Percentiles rank a stretch among this genome's conserved stretches.
These are phyloP conservation scores for Furcula furcula DNA, from an alignment of 2,888 invertebrate genomes.

Conservation along the genomic window DNA sequence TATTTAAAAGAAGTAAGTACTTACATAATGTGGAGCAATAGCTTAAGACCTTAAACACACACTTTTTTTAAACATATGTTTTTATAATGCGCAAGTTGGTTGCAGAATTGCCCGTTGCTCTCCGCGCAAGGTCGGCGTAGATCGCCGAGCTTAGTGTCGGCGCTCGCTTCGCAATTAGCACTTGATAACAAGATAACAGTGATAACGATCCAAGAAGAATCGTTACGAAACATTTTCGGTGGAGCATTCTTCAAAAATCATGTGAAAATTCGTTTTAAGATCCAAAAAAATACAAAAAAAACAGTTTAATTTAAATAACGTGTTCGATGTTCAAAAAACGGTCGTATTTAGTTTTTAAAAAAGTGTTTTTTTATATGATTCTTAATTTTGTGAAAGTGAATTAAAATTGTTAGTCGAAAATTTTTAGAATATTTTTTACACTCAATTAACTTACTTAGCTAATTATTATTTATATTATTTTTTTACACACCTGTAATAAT, in stretches of 20 bases:
- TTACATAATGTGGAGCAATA: too few relatives aligned
- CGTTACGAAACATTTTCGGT: constrained; percentile 13
- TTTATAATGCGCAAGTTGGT: too few relatives aligned
- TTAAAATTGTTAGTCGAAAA: too few relatives aligned
- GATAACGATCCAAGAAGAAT: constrained; percentile 17
- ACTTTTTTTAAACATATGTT: too few relatives aligned
- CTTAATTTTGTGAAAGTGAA: neutral
- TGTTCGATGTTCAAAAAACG: too few relatives aligned
- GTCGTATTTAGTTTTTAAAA: too few relatives aligned
- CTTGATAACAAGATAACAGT: constrained; percentile 35
- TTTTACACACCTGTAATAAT: neutral
- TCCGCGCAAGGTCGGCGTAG: constrained; percentile 32
- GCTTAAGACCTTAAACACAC: too few relatives aligned
- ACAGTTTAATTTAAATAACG: too few relatives aligned
- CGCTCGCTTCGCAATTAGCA: constrained; percentile 36
- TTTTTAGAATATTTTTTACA: too few relatives aligned
- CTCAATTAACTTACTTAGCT: too few relatives aligned
- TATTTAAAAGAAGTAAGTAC: too few relatives aligned
- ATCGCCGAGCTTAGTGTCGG: constrained; percentile 33
- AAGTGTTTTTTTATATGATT: neutral
- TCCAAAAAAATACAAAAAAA: too few relatives aligned
- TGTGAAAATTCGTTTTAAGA: constrained; percentile 5
- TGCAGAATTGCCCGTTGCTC: constrained; percentile 24
- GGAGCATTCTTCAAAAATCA: constrained; percentile 4
- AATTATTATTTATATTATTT: neutral